phyloP scores from a whole-genome alignment of 1,140 invertebrate species.

The Drosophila truncata region DNA sequence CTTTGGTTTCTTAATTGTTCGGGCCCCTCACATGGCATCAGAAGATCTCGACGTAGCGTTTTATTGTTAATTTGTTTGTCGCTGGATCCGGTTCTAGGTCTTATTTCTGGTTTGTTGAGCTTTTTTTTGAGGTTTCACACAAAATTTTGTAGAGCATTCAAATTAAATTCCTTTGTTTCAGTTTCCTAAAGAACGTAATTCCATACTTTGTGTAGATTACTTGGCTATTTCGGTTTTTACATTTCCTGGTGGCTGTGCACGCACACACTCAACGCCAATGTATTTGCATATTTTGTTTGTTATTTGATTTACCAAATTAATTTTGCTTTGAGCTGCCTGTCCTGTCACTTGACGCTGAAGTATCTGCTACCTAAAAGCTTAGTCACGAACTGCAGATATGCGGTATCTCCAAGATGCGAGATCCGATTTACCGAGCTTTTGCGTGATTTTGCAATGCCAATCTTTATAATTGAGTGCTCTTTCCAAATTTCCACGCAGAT shows the following conservation, averaged over 20 bases:
- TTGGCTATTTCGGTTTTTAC: constrained; percentile 42
- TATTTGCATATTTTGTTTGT: constrained; percentile 40
- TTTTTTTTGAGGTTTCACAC: constrained; percentile 37
- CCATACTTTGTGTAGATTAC: constrained; percentile 24
- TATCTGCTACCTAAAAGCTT: constrained; percentile 71
- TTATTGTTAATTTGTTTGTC: constrained; percentile 78
- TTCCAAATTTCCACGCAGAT: constrained; percentile 38
- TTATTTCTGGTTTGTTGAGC: constrained; percentile 72
- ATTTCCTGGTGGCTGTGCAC: constrained; percentile 44
- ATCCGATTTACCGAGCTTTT: constrained; percentile 42
- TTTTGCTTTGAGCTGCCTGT: constrained; percentile 65
- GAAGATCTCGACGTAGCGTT: constrained; percentile 41
- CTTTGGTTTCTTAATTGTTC: constrained; percentile 48
- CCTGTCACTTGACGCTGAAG: constrained; percentile 57
- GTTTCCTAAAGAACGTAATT: constrained; percentile 35
- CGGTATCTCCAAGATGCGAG: constrained; percentile 46
- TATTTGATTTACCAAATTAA: constrained; percentile 59
- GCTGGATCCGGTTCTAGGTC: constrained; percentile 75
- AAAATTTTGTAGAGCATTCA: constrained; percentile 48
- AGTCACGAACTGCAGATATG: constrained; percentile 66
- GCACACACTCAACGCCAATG: neutral
- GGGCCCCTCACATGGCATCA: constrained; percentile 46
- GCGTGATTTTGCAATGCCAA: constrained; percentile 55
- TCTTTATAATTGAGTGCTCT: constrained; percentile 54
- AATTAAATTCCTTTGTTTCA: constrained; percentile 67